phyloP scores from a whole-genome alignment of 2,113 vertebrate species.

The Phalacrocorax aristotelis region DNA sequence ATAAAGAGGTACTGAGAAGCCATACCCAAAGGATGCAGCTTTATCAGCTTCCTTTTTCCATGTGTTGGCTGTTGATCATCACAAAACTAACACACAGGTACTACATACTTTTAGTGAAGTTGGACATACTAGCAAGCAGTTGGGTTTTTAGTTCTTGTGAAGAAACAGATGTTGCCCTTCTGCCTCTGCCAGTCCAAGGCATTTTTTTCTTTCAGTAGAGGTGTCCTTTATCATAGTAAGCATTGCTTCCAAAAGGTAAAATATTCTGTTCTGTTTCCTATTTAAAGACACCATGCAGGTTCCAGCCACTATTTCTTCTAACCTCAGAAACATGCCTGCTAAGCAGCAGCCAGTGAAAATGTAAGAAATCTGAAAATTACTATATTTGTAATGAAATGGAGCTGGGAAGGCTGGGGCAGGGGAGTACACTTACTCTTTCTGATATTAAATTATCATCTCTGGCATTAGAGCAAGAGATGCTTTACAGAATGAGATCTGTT shows the following conservation, averaged over 20 bases:
- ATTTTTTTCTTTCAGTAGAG: not conserved
- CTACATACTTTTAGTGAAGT: not conserved
- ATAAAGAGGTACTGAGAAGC: not conserved
- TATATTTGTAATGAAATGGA: not conserved
- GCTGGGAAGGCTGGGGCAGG: not conserved
- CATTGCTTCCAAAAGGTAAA: not conserved
- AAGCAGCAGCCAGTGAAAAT: not conserved
- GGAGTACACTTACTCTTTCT: not conserved
- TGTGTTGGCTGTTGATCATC: not conserved
- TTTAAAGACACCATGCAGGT: not conserved
- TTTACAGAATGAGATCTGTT: not conserved
- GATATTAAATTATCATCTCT: not conserved
- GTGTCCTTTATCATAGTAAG: not conserved
- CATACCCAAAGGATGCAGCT: not conserved
- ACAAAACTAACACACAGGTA: not conserved
- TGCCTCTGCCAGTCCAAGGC: not conserved
- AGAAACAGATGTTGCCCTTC: not conserved
- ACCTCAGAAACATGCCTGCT: not conserved
- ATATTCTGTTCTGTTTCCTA: not conserved
- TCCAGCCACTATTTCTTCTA: not conserved
- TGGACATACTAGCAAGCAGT: not conserved
- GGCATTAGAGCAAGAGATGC: not conserved
- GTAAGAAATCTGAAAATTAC: not conserved
- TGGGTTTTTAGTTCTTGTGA: not conserved
- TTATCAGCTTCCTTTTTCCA: not conserved